Evolutionary conservation across 1,140 invertebrate genomes (phyloP), one percentile per base, ranked within the genome.

Genomic region (Plectrocnemia conspersa): DNA sequence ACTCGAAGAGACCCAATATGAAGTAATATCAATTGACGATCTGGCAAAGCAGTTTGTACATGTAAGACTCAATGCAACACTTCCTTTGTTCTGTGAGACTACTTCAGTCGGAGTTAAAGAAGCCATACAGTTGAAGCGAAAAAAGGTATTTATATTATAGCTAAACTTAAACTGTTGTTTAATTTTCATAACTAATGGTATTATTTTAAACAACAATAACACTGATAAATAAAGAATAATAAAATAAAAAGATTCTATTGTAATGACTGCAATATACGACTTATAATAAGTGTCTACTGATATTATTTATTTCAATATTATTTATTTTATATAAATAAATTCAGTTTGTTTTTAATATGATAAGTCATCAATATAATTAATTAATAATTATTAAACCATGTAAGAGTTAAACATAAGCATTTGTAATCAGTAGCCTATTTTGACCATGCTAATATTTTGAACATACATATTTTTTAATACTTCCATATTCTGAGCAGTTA

Each of bases 1-100:
- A 64, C 71, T 88, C 50, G 79, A 84, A 66, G 71, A 78, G 54
- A 78, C 79, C 18, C 72, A 70, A 23, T 78, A 82, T 65, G 80
- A 82, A 63, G 70, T 82, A 7, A 72, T 88, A 55, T 76, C 70
- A 40, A 74, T 78, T 61, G 73, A 79, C 27, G 78, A 83, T 18
- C 64, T 86, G 10, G 79, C 78, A 69, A 75, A 77, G 62, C 77
- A 85, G 60, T 88, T 87, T 68, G 70, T 80, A 11, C 82, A 86
- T 65, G 75, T 86, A 10, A 71, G 81, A 10, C 58, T 76, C 3
- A 76, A 76, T 56, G 79, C 79, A 33, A 71, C 75, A 16, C 63
- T 81, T 40, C 77, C 75, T 5, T 59, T 82, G 10, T 72, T 74
- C 47, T 78, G 76, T 64, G 75, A 80, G 58, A 70, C 75, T 18